phyloP scores from a whole-genome alignment of 2,888 invertebrate species.

The Drosophila cognata region DNA sequence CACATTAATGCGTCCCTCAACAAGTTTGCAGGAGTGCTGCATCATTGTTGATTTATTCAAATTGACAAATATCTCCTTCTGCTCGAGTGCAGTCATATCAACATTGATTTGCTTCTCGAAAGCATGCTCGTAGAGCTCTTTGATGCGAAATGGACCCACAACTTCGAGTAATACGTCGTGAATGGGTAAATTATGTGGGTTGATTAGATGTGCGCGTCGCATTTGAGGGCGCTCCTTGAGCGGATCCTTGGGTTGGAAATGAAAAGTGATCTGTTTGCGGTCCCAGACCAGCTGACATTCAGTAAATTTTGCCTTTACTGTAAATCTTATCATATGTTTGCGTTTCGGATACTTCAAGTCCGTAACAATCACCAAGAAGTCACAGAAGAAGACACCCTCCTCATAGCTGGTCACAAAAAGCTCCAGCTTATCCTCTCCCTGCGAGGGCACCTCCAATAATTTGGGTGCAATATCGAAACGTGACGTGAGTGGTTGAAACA shows the following conservation, averaged over 20 bases:
- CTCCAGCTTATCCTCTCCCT: constrained; percentile 37
- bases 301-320: constrained; percentile 58
- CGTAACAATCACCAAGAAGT: constrained; percentile 69
- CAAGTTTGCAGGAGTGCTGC: constrained; percentile 49
- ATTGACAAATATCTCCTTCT: constrained; percentile 68
- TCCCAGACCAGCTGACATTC: constrained; percentile 69
- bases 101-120: constrained; percentile 52
- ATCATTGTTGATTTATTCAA: constrained; percentile 58
- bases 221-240: constrained; percentile 57
- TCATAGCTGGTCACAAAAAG: constrained; percentile 68
- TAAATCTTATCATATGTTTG: constrained; percentile 59
- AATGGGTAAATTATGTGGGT: constrained; percentile 24
- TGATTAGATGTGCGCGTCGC: constrained; percentile 42
- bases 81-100: constrained; percentile 41
- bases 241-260: constrained; percentile 62
- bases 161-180: constrained; percentile 51
- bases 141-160: constrained; percentile 74
- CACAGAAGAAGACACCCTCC: constrained; percentile 51
- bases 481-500: constrained; percentile 43
- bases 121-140: constrained; percentile 56
- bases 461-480: constrained; percentile 73
- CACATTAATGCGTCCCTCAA: constrained; percentile 73
- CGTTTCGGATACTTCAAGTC: constrained; percentile 67
- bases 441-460: constrained; percentile 48
- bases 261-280: constrained; percentile 59